A percentile compares a stretch with the other conserved stretches of the same genome.
Conservation (phyloP, 2,113 vertebrate species). For the Saimiri boliviensis region DNA sequence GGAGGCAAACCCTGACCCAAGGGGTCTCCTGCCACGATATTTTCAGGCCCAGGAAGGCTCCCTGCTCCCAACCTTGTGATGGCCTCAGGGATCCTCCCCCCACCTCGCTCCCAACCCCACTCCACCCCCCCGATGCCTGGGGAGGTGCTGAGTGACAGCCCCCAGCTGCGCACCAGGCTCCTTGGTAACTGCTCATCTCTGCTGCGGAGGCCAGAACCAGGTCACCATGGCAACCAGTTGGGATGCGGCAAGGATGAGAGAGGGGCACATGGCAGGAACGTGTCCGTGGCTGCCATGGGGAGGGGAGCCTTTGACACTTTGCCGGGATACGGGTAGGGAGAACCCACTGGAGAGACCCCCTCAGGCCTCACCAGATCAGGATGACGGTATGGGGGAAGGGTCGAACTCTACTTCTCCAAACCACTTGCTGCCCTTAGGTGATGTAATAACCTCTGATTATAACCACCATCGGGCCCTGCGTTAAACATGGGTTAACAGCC, state of each 20-base stretch:
- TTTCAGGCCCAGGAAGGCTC: neutral
- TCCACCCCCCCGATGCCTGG: neutral
- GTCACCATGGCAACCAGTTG: conserved; percentile 69
- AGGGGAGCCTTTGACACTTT: neutral
- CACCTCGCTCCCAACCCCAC: neutral
- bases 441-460: neutral
- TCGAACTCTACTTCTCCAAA: neutral
- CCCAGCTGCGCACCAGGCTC: neutral
- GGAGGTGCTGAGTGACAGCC: neutral
- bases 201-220: neutral
- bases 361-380: rapidly evolving
- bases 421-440: neutral
- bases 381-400: neutral
- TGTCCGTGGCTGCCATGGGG: neutral
- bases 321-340: rapidly evolving
- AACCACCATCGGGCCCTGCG: neutral
- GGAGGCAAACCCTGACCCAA: rapidly evolving
- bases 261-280: rapidly evolving
- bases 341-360: neutral
- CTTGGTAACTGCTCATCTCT: conserved; percentile 54
- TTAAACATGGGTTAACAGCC: neutral
- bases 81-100: no score
- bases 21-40: neutral
- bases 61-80: neutral
- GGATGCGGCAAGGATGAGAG: neutral